Evolutionary conservation across 2,888 invertebrate genomes (phyloP).

Genomic region (Melanophora roralis): DNA sequence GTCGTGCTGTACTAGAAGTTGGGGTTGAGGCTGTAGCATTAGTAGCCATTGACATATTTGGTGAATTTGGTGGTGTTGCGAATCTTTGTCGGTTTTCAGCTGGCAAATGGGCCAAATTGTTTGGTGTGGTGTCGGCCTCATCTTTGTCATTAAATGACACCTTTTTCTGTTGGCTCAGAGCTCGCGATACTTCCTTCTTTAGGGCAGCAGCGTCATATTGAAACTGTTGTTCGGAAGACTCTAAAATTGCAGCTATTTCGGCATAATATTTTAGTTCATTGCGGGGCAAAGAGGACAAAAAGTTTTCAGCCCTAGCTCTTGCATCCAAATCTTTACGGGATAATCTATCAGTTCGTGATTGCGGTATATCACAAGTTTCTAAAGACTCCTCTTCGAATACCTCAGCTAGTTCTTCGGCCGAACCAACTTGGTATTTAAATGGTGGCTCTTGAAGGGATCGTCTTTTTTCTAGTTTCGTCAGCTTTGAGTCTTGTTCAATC

Average conservation of each 20-base stretch:
- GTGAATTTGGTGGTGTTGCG: slow-evolving; percentile 85
- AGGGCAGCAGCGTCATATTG: slow-evolving; percentile 76
- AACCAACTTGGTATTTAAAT: slow-evolving; percentile 75
- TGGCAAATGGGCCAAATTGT: slow-evolving; percentile 47
- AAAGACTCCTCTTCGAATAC: slow-evolving; percentile 73
- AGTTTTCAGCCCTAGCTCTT: slow-evolving; percentile 75
- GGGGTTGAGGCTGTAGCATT: slow-evolving; percentile 54
- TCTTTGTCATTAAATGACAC: slow-evolving; percentile 75
- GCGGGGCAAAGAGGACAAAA: slow-evolving; percentile 75
- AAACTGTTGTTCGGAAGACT: slow-evolving; percentile 72
- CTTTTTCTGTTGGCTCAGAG: slow-evolving; percentile 76
- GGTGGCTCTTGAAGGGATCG: slow-evolving; percentile 88
- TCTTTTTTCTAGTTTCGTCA: slow-evolving; percentile 79
- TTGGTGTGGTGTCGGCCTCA: slow-evolving; percentile 38
- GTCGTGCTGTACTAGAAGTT: slow-evolving; percentile 40
- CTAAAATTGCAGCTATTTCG: slow-evolving; percentile 76
- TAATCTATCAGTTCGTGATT: slow-evolving; percentile 70
- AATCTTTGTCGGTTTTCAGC: slow-evolving; percentile 72
- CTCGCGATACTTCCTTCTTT: slow-evolving; percentile 77
- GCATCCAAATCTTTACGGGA: slow-evolving; percentile 77
- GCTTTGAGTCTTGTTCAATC: slow-evolving; percentile 80
- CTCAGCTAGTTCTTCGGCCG: slow-evolving; percentile 74
- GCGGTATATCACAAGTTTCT: slow-evolving; percentile 59
- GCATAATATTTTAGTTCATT: slow-evolving; percentile 77
- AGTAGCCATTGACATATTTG: slow-evolving; percentile 82